Evolutionary conservation across 1,140 invertebrate genomes (phyloP), one percentile per base, ranked within the genome.

Genomic region (Temnothorax curvispinosus): DNA sequence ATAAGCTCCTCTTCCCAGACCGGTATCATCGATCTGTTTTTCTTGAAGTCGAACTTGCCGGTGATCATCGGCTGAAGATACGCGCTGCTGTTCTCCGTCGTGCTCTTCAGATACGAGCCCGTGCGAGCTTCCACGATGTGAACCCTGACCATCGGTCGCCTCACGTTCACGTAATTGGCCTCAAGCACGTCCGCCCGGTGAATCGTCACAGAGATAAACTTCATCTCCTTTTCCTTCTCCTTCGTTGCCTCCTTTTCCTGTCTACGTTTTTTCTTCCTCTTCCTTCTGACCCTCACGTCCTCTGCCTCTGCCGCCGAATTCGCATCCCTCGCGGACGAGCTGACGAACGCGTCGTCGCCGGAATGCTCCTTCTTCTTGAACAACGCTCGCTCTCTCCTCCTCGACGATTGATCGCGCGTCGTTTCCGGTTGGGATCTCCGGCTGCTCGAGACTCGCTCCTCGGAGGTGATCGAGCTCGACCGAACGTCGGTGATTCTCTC

Each of bases 1-100:
- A 97, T 92, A 0, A 97, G 88, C 71, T 97, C 94, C 89, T 97
- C 97, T 89, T 97, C 96, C 97, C 97, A 97, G 1, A 94, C 90
- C 2, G 97, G 97, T 38, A 93, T 88, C 80, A 96, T 94, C 6
- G 94, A 95, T 69, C 90, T 95, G 7, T 94, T 92, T 27, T 94
- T 91, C 54, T 90, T 94, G 41, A 95, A 94, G 56, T 95, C 94
- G 74, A 94, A 95, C 64, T 92, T 93, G 1, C 88, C 87, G 5
- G 94, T 95, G 32, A 95, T 92, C 44, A 94, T 87, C 4, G 94
- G 93, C n/a, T 94, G 94, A 5, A 94, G 78, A 78, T 91, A 93
- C 0, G 18, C 21, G 2, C 38, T 38, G 69, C 60, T 72, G 15
- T 13, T 54, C 44, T 86, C 71, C 11, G 72, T 71, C 18, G 80